Evolutionary conservation across 2,888 invertebrate genomes (phyloP).

Genomic region (Oegoconia quadripuncta): DNA sequence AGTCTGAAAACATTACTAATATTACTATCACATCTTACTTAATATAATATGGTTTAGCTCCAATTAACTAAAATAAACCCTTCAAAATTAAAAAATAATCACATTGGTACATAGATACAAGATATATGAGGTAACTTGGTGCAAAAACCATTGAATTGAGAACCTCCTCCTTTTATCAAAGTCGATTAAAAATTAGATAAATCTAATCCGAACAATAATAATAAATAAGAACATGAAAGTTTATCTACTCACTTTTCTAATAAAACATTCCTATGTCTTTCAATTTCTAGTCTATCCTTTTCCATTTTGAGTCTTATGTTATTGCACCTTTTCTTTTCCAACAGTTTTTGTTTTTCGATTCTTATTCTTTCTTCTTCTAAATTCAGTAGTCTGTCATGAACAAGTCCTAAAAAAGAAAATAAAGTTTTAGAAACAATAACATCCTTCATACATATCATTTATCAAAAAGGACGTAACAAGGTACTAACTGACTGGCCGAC

Average conservation of each 20-base stretch:
- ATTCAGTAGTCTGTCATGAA: conserved; percentile 49
- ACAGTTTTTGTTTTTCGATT: conserved; percentile 52
- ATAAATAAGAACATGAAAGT: no score
- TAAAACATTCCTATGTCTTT: conserved; percentile 48
- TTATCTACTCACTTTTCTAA: conserved; percentile 49
- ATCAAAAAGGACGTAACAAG: no score
- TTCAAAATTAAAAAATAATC: no score
- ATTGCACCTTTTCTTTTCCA: conserved; percentile 55
- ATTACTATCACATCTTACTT: no score
- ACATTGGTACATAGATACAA: no score
- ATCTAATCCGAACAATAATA: neutral
- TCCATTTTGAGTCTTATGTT: conserved; percentile 55
- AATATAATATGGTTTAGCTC: no score
- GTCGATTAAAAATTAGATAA: neutral
- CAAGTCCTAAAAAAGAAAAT: conserved; percentile 32
- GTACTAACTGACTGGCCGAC: conserved; percentile 47
- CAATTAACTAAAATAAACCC: no score
- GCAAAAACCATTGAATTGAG: no score
- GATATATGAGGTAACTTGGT: no score
- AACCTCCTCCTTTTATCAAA: no score
- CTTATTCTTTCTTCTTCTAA: conserved; percentile 55
- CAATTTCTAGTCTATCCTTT: conserved; percentile 51
- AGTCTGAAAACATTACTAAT: conserved; percentile 44
- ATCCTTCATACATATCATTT: neutral
- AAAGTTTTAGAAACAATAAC: neutral